Evolutionary conservation across 2,797 vertebrate genomes (phyloP).

Genomic region (Pangasius krempfi): DNA sequence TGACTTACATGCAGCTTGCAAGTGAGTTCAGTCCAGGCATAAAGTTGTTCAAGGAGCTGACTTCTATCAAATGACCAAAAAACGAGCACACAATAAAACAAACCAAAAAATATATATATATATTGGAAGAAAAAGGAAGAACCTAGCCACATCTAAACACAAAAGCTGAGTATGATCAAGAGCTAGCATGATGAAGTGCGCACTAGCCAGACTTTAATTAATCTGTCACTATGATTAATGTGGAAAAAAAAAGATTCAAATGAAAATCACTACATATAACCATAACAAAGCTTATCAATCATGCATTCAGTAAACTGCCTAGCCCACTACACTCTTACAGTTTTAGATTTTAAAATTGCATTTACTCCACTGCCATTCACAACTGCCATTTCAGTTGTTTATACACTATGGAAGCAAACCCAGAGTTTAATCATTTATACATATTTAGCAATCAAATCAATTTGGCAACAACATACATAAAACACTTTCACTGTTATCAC

Average conservation of each 20-base stretch:
- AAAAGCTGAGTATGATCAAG: neutral
- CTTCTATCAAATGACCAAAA: neutral
- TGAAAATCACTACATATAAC: neutral
- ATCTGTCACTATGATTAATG: neutral
- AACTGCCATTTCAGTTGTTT: neutral
- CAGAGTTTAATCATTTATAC: neutral
- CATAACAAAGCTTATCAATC: neutral
- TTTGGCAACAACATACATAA: neutral
- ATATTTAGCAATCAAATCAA: neutral
- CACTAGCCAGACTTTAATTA: neutral
- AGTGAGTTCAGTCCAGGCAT: neutral
- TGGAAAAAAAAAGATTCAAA: neutral
- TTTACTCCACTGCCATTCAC: neutral
- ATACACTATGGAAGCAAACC: neutral
- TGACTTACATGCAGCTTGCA: too few relatives aligned
- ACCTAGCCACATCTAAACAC: neutral
- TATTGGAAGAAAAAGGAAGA: neutral
- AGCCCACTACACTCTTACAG: neutral
- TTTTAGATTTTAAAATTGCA: too few relatives aligned
- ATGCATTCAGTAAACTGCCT: neutral
- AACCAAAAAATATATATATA: neutral
- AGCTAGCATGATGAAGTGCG: neutral
- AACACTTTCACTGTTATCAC: neutral
- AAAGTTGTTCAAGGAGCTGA: neutral
- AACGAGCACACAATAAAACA: neutral